phyloP scores from a whole-genome alignment of 2,113 vertebrate genomes.

The Nanorana parkeri region DNA sequence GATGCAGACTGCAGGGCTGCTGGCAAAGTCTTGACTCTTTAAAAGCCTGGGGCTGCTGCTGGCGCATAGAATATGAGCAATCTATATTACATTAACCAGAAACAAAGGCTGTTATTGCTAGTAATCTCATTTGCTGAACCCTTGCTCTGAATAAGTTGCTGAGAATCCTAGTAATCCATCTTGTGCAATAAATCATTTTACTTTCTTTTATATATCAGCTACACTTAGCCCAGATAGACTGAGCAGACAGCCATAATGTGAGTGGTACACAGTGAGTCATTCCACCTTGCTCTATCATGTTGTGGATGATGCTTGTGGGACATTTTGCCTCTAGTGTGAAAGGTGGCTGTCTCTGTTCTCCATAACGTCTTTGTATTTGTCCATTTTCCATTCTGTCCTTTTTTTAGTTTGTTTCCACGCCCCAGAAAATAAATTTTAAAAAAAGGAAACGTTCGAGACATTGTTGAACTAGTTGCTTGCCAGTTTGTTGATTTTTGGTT shows the following conservation, averaged over 20 bases:
- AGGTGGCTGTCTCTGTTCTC: slow-evolving; percentile 92
- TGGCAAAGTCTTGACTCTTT: slow-evolving; percentile 82
- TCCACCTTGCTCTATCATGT: slow-evolving; percentile 93
- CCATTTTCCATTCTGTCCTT: slow-evolving; percentile 84
- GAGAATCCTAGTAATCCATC: slow-evolving; percentile 91
- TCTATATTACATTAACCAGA: slow-evolving; percentile 69
- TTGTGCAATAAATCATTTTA: slow-evolving; percentile 99
- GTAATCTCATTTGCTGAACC: slow-evolving; percentile 95
- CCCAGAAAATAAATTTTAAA: slow-evolving; percentile 64
- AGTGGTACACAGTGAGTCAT: slow-evolving; percentile 99
- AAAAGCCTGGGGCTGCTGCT: slow-evolving; percentile 80
- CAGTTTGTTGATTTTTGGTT: slow-evolving; percentile 87
- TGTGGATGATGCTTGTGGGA: slow-evolving; percentile 91
- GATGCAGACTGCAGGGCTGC: slow-evolving; percentile 84
- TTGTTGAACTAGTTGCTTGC: slow-evolving; percentile 88
- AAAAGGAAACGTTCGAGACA: slow-evolving; percentile 83
- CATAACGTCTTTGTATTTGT: slow-evolving; percentile 84
- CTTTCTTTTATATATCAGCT: slow-evolving; percentile 99
- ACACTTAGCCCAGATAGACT: slow-evolving; percentile 99
- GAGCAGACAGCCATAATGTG: slow-evolving; percentile 99
- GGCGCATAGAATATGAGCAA: slow-evolving; percentile 69
- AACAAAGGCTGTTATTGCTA: slow-evolving; percentile 84
- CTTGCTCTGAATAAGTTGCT: slow-evolving; percentile 98
- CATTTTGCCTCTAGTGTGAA: slow-evolving; percentile 85
- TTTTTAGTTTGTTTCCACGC: slow-evolving; percentile 81